Evolutionary conservation across 2,113 vertebrate genomes (phyloP).

Genomic region (Chunga burmeisteri): DNA sequence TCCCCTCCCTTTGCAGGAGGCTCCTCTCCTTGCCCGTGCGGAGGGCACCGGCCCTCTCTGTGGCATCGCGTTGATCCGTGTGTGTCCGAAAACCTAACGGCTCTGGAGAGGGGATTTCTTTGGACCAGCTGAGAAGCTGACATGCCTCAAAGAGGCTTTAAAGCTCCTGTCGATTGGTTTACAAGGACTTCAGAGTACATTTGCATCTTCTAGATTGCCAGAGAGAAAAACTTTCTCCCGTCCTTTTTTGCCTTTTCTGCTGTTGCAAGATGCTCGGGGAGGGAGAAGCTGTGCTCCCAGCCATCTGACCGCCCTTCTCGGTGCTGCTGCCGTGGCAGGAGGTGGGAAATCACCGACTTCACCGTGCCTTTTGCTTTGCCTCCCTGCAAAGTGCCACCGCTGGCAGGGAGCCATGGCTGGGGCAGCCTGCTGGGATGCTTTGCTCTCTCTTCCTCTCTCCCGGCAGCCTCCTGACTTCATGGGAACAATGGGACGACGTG

Average conservation of each 20-base stretch:
- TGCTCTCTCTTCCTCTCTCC: neutral
- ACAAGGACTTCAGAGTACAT: neutral
- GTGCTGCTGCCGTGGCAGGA: neutral
- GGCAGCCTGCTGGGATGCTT: neutral
- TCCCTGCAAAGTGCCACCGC: neutral
- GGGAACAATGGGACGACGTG: slow-evolving; percentile 33
- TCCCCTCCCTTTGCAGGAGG: neutral
- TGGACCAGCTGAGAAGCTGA: neutral
- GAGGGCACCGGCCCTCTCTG: neutral
- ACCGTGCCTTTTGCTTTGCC: neutral
- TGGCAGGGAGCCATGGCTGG: neutral
- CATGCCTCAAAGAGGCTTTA: neutral
- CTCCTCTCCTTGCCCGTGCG: neutral
- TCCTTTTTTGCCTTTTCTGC: neutral
- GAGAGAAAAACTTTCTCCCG: neutral
- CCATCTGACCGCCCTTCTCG: neutral
- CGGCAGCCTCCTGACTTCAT: neutral
- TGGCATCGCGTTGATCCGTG: too few relatives aligned
- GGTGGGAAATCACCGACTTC: neutral
- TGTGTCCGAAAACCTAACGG: neutral
- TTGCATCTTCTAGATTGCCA: neutral
- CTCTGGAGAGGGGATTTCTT: neutral
- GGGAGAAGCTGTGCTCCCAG: neutral
- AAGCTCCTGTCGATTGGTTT: neutral
- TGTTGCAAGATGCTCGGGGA: neutral